Conservation (phyloP, 1,140 invertebrate species). For the Tenebrio molitor region DNA sequence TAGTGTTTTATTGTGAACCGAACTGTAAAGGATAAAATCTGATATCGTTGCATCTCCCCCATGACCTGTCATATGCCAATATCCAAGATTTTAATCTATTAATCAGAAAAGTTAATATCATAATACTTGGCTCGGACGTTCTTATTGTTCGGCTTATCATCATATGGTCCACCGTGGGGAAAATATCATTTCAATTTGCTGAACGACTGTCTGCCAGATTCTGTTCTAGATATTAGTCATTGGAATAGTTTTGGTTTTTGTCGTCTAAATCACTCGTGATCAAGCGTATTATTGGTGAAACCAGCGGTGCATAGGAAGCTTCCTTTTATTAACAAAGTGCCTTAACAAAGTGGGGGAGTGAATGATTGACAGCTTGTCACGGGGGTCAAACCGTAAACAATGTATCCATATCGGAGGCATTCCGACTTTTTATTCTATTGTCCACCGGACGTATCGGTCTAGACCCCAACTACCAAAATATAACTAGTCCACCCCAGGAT, state of each 20-base stretch:
- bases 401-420: conserved; percentile 41
- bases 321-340: conserved; percentile 39
- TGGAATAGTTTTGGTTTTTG: conserved; percentile 12
- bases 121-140: conserved; percentile 51
- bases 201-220: conserved; percentile 13
- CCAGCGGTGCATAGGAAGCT: conserved; percentile 33
- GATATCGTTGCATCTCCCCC: conserved; percentile 28
- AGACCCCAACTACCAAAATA: conserved; percentile 24
- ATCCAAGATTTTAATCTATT: conserved; percentile 56
- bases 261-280: conserved; percentile 12
- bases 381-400: conserved; percentile 43
- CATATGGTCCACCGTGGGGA: conserved; percentile 43
- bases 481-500: neutral
- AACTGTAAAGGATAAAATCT: conserved; percentile 32
- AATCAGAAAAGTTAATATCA: conserved; percentile 58
- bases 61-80: conserved; percentile 55
- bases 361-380: conserved; percentile 51
- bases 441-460: conserved; percentile 31
- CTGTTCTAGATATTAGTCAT: conserved; percentile 5
- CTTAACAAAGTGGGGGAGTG: conserved; percentile 47
- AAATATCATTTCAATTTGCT: conserved; percentile 52
- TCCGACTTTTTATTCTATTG: conserved; percentile 28
- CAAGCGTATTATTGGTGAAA: conserved; percentile 20
- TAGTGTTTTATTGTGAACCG: conserved; percentile 26
- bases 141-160: conserved; percentile 47